Conservation (phyloP, 2,113 vertebrate genomes). For the Myocastor coypus region DNA sequence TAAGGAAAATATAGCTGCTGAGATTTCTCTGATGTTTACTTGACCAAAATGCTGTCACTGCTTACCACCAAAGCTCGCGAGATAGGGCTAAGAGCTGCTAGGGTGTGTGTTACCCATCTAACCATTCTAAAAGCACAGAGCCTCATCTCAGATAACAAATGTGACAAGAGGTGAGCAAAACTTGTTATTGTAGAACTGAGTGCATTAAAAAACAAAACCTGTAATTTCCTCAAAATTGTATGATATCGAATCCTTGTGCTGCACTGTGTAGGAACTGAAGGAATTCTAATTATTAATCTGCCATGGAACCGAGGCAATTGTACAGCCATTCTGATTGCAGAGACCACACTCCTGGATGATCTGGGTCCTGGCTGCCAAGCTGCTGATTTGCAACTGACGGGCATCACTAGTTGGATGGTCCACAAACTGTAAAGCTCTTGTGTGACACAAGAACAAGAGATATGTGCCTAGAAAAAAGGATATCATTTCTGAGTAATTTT, state of each 20-base stretch:
- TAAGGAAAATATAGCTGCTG: neutral
- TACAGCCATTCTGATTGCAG: neutral
- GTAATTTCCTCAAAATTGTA: conserved; percentile 1
- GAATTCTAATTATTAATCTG: neutral
- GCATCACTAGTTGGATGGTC: neutral
- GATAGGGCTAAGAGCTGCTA: fast-evolving
- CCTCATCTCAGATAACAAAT: neutral
- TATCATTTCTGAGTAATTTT: neutral
- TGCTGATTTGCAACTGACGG: neutral
- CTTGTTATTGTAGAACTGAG: neutral
- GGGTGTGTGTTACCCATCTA: neutral
- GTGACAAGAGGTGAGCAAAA: neutral
- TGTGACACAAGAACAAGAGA: neutral
- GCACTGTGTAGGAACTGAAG: neutral
- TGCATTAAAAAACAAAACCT: conserved; percentile 44
- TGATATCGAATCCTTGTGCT: neutral
- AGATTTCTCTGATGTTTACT: neutral
- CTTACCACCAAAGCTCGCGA: neutral
- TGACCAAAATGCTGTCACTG: neutral
- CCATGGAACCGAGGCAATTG: neutral
- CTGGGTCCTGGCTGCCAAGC: neutral
- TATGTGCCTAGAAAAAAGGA: neutral
- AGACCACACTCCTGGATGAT: neutral
- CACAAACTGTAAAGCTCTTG: neutral
- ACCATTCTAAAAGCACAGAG: neutral